Conservation (phyloP, 2,113 vertebrate species). For the Tupaia tana region DNA sequence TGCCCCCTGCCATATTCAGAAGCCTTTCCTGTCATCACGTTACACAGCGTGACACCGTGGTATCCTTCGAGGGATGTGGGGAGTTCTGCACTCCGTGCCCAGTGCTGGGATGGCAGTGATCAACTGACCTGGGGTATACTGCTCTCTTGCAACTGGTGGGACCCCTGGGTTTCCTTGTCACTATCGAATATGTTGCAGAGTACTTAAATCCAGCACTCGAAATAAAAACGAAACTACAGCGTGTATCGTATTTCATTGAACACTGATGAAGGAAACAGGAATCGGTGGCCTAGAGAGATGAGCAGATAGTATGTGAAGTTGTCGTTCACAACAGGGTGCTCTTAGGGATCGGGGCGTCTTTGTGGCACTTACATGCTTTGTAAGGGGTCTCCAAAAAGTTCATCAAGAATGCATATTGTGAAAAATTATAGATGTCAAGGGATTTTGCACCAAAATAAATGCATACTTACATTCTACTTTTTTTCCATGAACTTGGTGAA, state of each 20-base stretch:
- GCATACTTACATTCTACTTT: too few species aligned
- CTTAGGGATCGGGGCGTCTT: neutral
- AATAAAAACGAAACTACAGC: neutral
- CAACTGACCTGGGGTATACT: neutral
- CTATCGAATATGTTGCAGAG: neutral
- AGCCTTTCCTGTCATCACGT: neutral
- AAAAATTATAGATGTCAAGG: too few species aligned
- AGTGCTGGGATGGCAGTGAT: rapidly evolving
- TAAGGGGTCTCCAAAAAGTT: too few species aligned
- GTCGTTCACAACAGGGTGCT: neutral
- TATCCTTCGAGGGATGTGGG: rapidly evolving
- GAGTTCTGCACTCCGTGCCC: neutral
- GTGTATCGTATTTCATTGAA: neutral
- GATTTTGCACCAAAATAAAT: too few species aligned
- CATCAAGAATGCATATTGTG: too few species aligned
- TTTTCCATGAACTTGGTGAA: too few species aligned
- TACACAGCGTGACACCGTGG: neutral
- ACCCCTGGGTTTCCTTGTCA: neutral
- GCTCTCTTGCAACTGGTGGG: neutral
- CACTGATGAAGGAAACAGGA: neutral
- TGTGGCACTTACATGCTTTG: neutral
- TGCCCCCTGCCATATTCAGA: too few species aligned
- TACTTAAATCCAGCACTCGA: neutral
- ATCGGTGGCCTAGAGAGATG: neutral
- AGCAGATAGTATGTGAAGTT: neutral